Evolutionary conservation across 1,140 invertebrate species (phyloP), one percentile per base, ranked within the genome.

Genomic region (Euglossa dilemma): DNA sequence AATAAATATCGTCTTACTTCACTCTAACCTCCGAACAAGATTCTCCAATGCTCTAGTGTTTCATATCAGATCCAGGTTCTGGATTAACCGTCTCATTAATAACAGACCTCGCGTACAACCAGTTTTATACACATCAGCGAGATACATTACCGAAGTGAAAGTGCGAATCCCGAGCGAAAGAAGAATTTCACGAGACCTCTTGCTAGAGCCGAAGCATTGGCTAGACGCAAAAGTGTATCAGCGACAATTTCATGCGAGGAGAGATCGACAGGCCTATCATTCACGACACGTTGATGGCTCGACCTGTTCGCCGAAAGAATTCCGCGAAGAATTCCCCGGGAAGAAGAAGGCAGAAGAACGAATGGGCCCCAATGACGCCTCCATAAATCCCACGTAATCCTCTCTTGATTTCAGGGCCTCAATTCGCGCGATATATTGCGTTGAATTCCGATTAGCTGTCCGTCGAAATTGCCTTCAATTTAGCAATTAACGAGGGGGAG

Each of bases 401-500:
- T 86, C 84, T 82, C 78, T 76, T 36, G 75, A 88, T 88, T 88
- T 79, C 75, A 85, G 84, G 87, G 85, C 77, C 75, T 72, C 69
- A 54, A 81, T 79, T 77, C 66, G 81, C 74, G 75, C 85, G 87
- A 89, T 90, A 87, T 84, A 90, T 83, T 77, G 89, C 90, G 86
- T 92, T 90, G 91, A 92, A 92, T 93, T 89, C 92, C 91, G 84
- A 91, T 91, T 92, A 90, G 75, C 80, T 63, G 77, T 70, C 82
- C 85, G 88, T 88, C 89, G 81, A 94, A 94, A 94, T 94, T 94
- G 93, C 90, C 93, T 90, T 91, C 94, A 94, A 94, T 94, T 94
- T 94, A 91, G 92, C 92, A 94, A 94, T 94, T 94, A 94, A 91
- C 91, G 89, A 89, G 85, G 78, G 86, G 71, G 88, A 90, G 91